Evolutionary conservation across 2,888 invertebrate genomes (phyloP).

Genomic region (Epirrhoe alternata): DNA sequence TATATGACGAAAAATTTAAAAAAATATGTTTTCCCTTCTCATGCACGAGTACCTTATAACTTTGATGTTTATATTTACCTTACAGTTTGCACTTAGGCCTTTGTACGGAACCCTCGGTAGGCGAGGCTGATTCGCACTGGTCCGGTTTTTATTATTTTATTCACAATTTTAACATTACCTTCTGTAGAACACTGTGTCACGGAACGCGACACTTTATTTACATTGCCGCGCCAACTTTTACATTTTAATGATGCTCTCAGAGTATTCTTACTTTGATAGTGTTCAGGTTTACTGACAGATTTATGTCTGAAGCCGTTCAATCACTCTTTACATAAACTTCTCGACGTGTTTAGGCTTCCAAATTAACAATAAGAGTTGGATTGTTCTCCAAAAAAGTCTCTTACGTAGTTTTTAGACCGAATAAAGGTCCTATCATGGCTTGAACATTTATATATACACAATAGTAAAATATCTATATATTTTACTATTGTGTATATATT

Average conservation of each 20-base stretch:
- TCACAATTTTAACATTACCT: constrained; percentile 10
- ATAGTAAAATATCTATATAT: too few relatives aligned
- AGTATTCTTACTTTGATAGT: constrained; percentile 46
- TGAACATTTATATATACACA: too few relatives aligned
- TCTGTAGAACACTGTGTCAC: constrained; percentile 21
- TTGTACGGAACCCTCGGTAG: too few relatives aligned
- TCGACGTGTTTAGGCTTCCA: background rate
- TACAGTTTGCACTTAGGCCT: too few relatives aligned
- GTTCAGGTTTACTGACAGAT: constrained; percentile 35
- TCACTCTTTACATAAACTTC: constrained; percentile 7
- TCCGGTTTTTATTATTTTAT: background rate
- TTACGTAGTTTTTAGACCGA: too few relatives aligned
- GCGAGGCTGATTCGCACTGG: too few relatives aligned
- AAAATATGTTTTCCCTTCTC: too few relatives aligned
- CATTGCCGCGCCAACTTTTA: constrained; percentile 62
- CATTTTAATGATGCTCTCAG: constrained; percentile 67
- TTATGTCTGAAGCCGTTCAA: constrained; percentile 18
- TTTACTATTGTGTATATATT: too few relatives aligned
- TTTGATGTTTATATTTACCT: too few relatives aligned
- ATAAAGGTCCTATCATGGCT: too few relatives aligned
- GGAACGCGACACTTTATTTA: constrained; percentile 60
- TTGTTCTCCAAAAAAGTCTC: background rate
- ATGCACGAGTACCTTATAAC: too few relatives aligned
- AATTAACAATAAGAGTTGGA: background rate
- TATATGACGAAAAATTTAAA: too few relatives aligned